phyloP scores from a whole-genome alignment of 2,888 invertebrate species.

The Anthrax anthrax region DNA sequence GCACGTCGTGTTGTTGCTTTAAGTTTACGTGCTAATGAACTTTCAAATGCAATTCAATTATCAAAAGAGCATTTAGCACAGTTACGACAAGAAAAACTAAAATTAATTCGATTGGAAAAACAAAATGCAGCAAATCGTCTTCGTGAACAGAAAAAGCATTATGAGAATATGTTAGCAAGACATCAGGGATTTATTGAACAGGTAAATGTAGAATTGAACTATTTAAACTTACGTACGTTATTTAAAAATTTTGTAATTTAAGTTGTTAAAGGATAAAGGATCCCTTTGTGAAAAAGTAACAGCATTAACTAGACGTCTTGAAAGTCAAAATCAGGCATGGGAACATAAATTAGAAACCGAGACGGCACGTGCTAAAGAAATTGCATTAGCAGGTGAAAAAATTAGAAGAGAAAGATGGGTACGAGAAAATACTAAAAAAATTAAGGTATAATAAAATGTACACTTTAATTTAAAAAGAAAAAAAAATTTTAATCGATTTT shows the following conservation, averaged over 20 bases:
- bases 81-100: conserved; percentile 31
- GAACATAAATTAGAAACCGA: conserved; percentile 66
- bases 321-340: conserved; percentile 44
- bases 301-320: conserved; percentile 29
- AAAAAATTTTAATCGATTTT: not conserved
- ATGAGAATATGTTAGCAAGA: conserved; percentile 55
- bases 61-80: conserved; percentile 32
- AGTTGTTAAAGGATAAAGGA: conserved; percentile 66
- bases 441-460: conserved; percentile 59
- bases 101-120: conserved; percentile 30
- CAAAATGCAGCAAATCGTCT: conserved; percentile 35
- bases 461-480: too few species aligned
- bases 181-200: conserved; percentile 76
- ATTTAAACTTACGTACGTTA: too few species aligned
- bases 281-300: conserved; percentile 47
- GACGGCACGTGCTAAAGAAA: conserved; percentile 57
- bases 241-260: conserved; percentile 10
- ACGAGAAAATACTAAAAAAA: conserved; percentile 69
- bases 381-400: conserved; percentile 64
- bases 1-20: conserved; percentile 30
- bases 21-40: conserved; percentile 31
- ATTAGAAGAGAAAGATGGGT: conserved; percentile 64
- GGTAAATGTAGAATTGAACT: too few species aligned
- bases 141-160: conserved; percentile 51
- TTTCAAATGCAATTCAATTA: conserved; percentile 32